These are phyloP conservation scores for Furcifer pardalis DNA, from an alignment of 2,797 vertebrate genomes.

Conservation along the genomic window DNA sequence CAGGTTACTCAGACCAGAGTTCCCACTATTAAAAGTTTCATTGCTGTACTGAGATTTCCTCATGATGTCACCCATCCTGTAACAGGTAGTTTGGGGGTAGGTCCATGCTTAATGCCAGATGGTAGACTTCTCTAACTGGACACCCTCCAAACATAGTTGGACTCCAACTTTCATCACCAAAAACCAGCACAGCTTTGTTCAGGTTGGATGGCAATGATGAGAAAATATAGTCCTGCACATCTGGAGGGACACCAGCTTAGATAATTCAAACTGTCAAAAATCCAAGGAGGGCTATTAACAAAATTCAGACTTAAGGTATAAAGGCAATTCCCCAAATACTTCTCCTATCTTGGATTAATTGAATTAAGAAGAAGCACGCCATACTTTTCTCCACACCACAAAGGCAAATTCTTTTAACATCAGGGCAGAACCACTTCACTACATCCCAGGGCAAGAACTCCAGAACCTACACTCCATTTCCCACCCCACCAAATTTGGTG, in stretches of 20 bases:
- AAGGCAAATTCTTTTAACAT: not conserved
- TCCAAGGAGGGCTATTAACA: not conserved
- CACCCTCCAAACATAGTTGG: not conserved
- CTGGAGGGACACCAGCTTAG: not conserved
- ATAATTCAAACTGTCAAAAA: conserved; percentile 25
- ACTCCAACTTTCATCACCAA: not conserved
- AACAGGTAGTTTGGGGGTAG: not conserved
- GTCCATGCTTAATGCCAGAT: conserved; percentile 5
- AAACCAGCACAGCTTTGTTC: too few relatives aligned
- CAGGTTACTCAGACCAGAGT: conserved; percentile 6
- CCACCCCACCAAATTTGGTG: too few relatives aligned
- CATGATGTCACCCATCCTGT: conserved; percentile 61
- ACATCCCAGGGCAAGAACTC: too few relatives aligned
- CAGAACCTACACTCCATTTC: too few relatives aligned
- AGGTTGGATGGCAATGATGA: not conserved
- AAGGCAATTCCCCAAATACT: not conserved
- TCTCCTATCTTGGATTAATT: not conserved
- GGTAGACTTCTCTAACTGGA: not conserved
- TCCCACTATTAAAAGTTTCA: conserved; percentile 39
- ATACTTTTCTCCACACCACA: not conserved
- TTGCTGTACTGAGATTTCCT: conserved; percentile 48
- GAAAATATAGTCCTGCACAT: not conserved
- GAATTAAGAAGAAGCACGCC: not conserved
- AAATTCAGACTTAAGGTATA: conserved; percentile 26
- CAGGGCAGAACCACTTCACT: too few relatives aligned